Evolutionary conservation across 1,140 invertebrate species (phyloP).

Genomic region (Drosophila tropicalis): DNA sequence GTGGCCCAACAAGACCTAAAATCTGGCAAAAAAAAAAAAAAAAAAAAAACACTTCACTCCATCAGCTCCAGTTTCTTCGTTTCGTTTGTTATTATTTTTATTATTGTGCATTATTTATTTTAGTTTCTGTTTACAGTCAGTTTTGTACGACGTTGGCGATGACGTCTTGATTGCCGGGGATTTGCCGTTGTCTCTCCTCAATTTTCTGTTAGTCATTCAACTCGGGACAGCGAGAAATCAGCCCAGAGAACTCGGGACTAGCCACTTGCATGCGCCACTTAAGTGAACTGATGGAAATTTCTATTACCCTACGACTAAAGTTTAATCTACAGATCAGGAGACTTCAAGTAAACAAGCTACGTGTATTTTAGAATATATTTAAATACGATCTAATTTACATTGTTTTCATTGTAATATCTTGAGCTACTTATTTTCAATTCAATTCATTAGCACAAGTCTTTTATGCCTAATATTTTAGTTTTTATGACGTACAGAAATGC

Average conservation of each 20-base stretch:
- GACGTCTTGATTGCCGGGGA: conserved; percentile 19
- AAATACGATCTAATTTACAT: not conserved
- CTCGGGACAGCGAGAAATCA: conserved; percentile 1
- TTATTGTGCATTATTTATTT: conserved; percentile 6
- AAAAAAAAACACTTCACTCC: not conserved
- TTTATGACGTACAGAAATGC: too few species aligned
- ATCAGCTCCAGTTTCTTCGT: not conserved
- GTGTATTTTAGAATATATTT: not conserved
- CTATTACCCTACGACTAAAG: not conserved
- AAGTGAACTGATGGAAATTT: conserved; percentile 8
- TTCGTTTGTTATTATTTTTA: conserved; percentile 1
- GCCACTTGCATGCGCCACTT: not conserved
- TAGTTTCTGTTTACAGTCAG: conserved; percentile 8
- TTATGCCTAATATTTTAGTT: too few species aligned
- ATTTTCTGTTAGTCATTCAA: conserved; percentile 14
- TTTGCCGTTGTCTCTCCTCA: conserved; percentile 8
- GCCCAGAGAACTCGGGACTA: not conserved
- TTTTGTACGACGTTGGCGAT: conserved; percentile 5
- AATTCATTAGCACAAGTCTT: too few species aligned
- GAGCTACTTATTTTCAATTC: too few species aligned
- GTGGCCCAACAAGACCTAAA: conserved; percentile 5
- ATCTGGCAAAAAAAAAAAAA: not conserved
- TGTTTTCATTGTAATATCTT: not conserved
- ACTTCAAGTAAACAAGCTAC: not conserved
- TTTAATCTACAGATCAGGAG: not conserved